Evolutionary conservation across 2,888 invertebrate species (phyloP), one percentile per base, ranked within the genome.

Genomic region (Scaptomyza cyrtandrae): DNA sequence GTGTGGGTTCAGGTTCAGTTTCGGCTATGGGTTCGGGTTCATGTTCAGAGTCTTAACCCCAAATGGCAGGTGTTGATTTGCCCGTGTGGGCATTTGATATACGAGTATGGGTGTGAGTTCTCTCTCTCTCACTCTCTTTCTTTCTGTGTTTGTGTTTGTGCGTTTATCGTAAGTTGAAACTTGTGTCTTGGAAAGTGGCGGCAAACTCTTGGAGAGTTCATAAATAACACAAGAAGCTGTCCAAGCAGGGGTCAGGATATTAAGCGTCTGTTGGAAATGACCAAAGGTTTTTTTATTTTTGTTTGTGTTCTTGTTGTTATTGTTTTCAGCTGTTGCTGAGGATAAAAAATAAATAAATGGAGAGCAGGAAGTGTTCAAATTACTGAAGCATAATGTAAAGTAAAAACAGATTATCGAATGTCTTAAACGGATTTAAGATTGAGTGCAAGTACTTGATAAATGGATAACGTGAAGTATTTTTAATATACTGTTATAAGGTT

Each of bases 181-280:
- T 68, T 61, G 64, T 74, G 63, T 67, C 53, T 63, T 24, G 62
- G 64, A 67, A 9, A 14, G 39, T 7, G 52, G 41, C 59, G 39
- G 58, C 52, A 56, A 77, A 75, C 79, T 78, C 75, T 64, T 58
- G 69, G 69, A 62, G 69, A 78, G 81, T 72, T 81, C 72, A 85
- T 82, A 86, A 81, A 81, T 86, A 86, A 74, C 80, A 59, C 19
- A 74, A 69, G 78, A 82, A 67, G 56, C 52, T 71, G 16, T 53
- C 52, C 44, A 0, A 10, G 16, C 33, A 13, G 33, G 59, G 44
- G 13, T 57, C 37, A 39, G 69, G 46, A 58, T 50, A 64, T 60
- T 64, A 67, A 56, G 52, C 61, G 33, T 54, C 74, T 65, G n/a
- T n/a, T 65, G 45, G 54, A 66, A 61, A 61, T 48, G 54, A 57